phyloP scores from a whole-genome alignment of 2,888 invertebrate species.

The Mythimna lalbum region DNA sequence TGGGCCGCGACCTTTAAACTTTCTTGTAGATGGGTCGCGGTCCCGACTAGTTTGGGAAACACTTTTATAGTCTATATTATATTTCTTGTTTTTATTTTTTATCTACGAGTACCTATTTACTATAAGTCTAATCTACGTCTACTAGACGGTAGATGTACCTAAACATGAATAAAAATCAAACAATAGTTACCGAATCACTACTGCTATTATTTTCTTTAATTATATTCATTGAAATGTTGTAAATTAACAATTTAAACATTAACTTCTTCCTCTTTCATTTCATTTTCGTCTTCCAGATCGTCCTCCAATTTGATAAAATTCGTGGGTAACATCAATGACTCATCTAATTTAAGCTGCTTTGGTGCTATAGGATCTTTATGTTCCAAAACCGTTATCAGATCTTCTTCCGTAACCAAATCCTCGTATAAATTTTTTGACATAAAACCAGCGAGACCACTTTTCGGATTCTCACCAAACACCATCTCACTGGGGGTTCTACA shows the following conservation, averaged over 20 bases:
- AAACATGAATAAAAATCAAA: not conserved
- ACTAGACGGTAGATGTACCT: too few relatives aligned
- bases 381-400: constrained; percentile 68
- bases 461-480: constrained; percentile 73
- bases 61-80: too few relatives aligned
- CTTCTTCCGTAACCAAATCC: constrained; percentile 70
- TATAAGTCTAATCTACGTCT: too few relatives aligned
- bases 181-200: not conserved
- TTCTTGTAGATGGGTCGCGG: too few relatives aligned
- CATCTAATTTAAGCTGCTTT: constrained; percentile 69
- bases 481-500: constrained; percentile 75
- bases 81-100: too few relatives aligned
- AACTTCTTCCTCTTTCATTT: constrained; percentile 34
- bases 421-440: constrained; percentile 67
- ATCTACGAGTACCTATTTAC: too few relatives aligned
- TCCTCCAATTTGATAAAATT: constrained; percentile 73
- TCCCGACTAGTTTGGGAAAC: too few relatives aligned
- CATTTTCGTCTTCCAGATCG: constrained; percentile 51
- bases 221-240: too few relatives aligned
- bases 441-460: constrained; percentile 68
- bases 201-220: not conserved
- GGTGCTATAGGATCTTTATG: constrained; percentile 61
- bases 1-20: too few relatives aligned
- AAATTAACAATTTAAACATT: constrained; percentile 1
- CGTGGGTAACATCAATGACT: constrained; percentile 70